Evolutionary conservation across 2,888 invertebrate genomes (phyloP), one percentile per base, ranked within the genome.

Genomic region (Eucriotettix oculatus): DNA sequence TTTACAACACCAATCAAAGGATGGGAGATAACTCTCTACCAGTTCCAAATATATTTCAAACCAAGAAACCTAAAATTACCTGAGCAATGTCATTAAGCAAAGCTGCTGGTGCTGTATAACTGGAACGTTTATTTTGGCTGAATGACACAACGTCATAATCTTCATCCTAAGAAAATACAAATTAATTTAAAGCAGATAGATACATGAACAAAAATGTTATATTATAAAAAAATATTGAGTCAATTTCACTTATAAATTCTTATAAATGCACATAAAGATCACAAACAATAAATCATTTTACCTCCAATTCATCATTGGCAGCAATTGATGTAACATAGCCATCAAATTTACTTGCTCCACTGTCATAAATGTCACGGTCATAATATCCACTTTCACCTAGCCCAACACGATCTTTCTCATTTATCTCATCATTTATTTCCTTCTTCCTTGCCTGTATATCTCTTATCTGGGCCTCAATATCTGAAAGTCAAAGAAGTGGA

Each of bases 311-410:
- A 76, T 98, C 97, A 73, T 93, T 94, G 1, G 95, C 88, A 56
- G 95, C 94, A 72, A 98, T 97, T 0, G 96, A 96, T 59, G 94
- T 94, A 66, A 93, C 91, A 73, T 97, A 97, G 42, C 92, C 95
- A 70, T 92, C 94, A 74, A 87, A 93, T 70, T 91, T 87, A 60
- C 85, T 85, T 69, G 86, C 88, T 55, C 78, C 79, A 63, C 83
- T 85, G 72, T 91, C 93, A 72, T 97, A 98, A 66, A 98, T 90
- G 68, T 97, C 96, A 70, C 87, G 86, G 74, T 98, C 98, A 75
- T 86, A 95, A 72, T 87, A 93, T 56, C 84, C 84, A 65, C 85
- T 82, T 68, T 91, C 91, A 57, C 92, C 88, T 54, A 97, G 78
- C 7, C 90, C 90, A 42, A 95, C 92, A 66, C 79, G 73, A 57